Conservation (phyloP, 1,140 invertebrate species). For the Sinonovacula constricta region DNA sequence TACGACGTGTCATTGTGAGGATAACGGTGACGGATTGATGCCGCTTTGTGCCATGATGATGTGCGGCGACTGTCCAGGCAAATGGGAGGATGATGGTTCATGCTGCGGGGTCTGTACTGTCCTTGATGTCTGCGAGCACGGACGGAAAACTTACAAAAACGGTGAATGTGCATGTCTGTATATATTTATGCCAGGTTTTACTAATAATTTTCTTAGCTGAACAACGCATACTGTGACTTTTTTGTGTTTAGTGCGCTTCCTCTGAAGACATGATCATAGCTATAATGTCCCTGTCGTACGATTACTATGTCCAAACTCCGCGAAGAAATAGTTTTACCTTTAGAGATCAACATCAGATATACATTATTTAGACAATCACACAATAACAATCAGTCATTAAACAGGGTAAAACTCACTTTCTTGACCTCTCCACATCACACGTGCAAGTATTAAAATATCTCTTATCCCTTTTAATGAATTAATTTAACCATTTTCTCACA, state of each 20-base stretch:
- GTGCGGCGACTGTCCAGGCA: background rate
- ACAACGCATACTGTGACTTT: background rate
- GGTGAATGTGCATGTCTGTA: background rate
- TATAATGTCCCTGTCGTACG: background rate
- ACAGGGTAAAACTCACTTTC: no score
- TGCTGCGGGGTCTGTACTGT: background rate
- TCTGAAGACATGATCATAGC: background rate
- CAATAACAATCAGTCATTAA: no score
- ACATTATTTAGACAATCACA: no score
- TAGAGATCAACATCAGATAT: no score
- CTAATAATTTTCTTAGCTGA: background rate
- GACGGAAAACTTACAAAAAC: background rate
- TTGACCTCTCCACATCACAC: no score
- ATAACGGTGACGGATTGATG: background rate
- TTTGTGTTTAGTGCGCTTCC: background rate
- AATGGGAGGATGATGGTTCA: background rate
- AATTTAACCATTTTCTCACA: no score
- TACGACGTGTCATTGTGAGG: background rate
- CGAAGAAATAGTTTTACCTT: no score
- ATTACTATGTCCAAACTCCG: no score
- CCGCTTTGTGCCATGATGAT: background rate
- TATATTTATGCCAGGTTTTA: background rate
- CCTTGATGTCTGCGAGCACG: background rate
- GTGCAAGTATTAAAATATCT: no score
- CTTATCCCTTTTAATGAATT: no score